Evolutionary conservation across 2,888 invertebrate species (phyloP), one percentile per base, ranked within the genome.

Genomic region (Mylabris sibirica): DNA sequence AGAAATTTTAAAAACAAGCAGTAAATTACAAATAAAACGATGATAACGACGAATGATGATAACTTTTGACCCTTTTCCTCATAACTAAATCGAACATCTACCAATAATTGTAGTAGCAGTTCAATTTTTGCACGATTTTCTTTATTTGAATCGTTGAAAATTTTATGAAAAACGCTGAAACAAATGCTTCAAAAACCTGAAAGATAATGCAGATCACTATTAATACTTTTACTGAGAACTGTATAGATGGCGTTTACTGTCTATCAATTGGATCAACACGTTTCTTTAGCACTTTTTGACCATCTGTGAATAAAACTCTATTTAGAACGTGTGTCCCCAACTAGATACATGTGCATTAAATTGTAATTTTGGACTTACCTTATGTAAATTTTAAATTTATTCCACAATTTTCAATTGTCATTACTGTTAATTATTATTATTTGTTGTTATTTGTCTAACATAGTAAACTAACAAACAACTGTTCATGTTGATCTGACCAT

Each of bases 1-100:
- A 68, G 49, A 72, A 72, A 62, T 20, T n/a, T 65, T 44, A 30
- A 44, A 67, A 65, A n/a, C n/a, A n/a, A 12, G 22, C 22, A 17
- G 14, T 35, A 34, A 24, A 59, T 60, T 59, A 65, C 17, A 24
- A 64, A 59, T 38, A 41, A 30, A 30, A 2, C 20, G 6, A 20
- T 2, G 26, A 49, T 20, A 49, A 49, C 9, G 0, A 9, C 4
- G 20, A 20, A 1, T 20, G 9, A 4, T 53, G 53, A 53, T 53
- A 53, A 53, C 53, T 53, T 53, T 24, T 24, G 53, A 53, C 53
- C 53, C 17, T 49, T 44, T 49, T 20, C 20, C 11, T 49, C 20
- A 20, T 20, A 20, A 49, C 11, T 20, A n/a, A 17, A 6, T 30
- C 30, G 1, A 30, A 30, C 38, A 3, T 30, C 30, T 30, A 30